Evolutionary conservation across 2,113 vertebrate species (phyloP).

Genomic region (Hemicordylus capensis): DNA sequence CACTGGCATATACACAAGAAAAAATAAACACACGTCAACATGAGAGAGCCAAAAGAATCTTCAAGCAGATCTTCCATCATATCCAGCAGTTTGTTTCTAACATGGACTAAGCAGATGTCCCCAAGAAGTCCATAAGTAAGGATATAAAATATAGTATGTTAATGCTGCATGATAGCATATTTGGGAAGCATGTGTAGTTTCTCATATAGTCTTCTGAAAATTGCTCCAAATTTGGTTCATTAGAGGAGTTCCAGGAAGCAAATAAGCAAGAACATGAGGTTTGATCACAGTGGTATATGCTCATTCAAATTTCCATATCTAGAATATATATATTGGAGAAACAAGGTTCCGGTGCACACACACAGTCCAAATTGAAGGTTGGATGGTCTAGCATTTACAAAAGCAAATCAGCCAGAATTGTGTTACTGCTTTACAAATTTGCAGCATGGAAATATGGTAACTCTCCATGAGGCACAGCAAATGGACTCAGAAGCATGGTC

Average conservation of each 20-base stretch:
- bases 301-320: neutral
- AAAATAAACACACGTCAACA: neutral
- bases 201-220: neutral
- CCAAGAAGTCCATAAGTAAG: neutral
- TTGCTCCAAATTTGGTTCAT: neutral
- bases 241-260: neutral
- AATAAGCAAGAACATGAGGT: neutral
- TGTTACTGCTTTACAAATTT: neutral
- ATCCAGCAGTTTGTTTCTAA: neutral
- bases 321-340: too few species aligned
- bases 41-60: too few species aligned
- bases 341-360: too few species aligned
- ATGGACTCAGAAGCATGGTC: too few species aligned
- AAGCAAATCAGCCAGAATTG: too few species aligned
- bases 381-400: neutral
- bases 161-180: neutral
- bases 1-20: neutral
- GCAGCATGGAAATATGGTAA: neutral
- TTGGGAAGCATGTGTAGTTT: neutral
- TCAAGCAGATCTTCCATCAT: neutral
- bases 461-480: neutral
- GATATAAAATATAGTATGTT: neutral
- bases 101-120: neutral
- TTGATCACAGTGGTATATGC: neutral
- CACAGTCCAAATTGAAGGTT: too few species aligned